Conservation (phyloP, 2,888 invertebrate genomes). For the Resseliella maxima region DNA sequence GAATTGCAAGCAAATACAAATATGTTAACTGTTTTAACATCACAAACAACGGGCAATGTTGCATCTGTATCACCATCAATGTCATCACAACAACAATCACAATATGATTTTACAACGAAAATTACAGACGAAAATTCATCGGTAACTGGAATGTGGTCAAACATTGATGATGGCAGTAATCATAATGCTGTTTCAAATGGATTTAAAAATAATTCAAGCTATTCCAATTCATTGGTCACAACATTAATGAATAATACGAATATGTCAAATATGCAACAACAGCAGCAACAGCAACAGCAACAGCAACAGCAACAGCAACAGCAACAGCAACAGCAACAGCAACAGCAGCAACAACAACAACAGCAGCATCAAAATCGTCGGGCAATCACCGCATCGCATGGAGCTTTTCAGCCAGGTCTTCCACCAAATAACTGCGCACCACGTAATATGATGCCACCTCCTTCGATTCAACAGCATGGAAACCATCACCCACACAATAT, state of each 20-base stretch:
- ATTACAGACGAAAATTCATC: slow-evolving; percentile 1
- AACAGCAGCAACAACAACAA: background rate
- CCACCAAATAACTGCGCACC: slow-evolving; percentile 59
- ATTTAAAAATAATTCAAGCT: slow-evolving; percentile 60
- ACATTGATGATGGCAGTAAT: slow-evolving; percentile 59
- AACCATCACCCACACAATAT: slow-evolving; percentile 58
- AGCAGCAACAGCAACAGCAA: slow-evolving; percentile 44
- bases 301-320: slow-evolving; percentile 57
- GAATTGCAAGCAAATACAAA: background rate
- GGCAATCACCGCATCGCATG: slow-evolving; percentile 59
- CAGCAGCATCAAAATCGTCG: slow-evolving; percentile 59
- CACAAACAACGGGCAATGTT: slow-evolving; percentile 18
- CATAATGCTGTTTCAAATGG: slow-evolving; percentile 59
- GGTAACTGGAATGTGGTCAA: slow-evolving; percentile 58
- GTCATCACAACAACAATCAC: background rate
- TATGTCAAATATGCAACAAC: slow-evolving; percentile 57
- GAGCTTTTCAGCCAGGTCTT: slow-evolving; percentile 58
- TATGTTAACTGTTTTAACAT: slow-evolving; percentile 17
- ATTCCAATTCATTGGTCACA: slow-evolving; percentile 59
- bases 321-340: slow-evolving; percentile 55
- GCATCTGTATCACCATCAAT: slow-evolving; percentile 44
- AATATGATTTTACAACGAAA: slow-evolving; percentile 54
- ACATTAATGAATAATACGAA: slow-evolving; percentile 49
- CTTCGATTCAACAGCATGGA: slow-evolving; percentile 49
- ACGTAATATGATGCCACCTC: slow-evolving; percentile 56